Percentiles rank a stretch among this genome's conserved stretches.
Conservation (phyloP, 2,888 invertebrate species). For the Melanostoma mellinum region DNA sequence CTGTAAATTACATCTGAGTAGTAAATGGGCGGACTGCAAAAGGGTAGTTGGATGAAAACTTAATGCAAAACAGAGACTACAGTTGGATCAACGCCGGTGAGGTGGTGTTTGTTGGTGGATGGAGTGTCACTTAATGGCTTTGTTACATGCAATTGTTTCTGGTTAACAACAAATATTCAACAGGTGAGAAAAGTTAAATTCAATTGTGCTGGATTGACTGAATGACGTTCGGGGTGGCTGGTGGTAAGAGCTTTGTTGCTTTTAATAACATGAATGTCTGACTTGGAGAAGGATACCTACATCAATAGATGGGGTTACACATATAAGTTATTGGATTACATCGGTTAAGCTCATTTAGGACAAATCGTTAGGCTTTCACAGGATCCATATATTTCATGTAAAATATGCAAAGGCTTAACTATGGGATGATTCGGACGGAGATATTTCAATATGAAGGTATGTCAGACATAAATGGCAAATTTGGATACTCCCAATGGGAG, state of each 20-base stretch:
- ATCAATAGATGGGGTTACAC: slow-evolving; percentile 32
- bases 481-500: too few relatives aligned
- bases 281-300: slow-evolving; percentile 6
- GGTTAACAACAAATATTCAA: slow-evolving; percentile 42
- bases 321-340: slow-evolving; percentile 49
- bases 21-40: slow-evolving; percentile 5
- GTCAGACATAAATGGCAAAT: too few relatives aligned
- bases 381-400: neutral
- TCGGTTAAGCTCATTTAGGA: slow-evolving; percentile 22
- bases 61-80: slow-evolving; percentile 50
- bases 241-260: slow-evolving; percentile 21
- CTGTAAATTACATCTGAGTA: slow-evolving; percentile 41
- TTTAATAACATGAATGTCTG: slow-evolving; percentile 43
- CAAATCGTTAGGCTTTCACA: slow-evolving; percentile 5
- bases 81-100: neutral
- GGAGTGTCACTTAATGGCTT: slow-evolving; percentile 59
- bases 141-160: slow-evolving; percentile 65
- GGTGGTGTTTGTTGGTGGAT: slow-evolving; percentile 3
- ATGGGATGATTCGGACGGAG: too few relatives aligned
- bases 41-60: slow-evolving; percentile 29
- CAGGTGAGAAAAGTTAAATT: slow-evolving; percentile 58
- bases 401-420: too few relatives aligned
- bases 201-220: slow-evolving; percentile 40
- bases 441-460: too few relatives aligned
- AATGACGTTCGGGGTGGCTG: slow-evolving; percentile 14